These are phyloP conservation scores for Onychorhynchus coronatus DNA, from an alignment of 2,113 vertebrate genomes.

Conservation along the genomic window DNA sequence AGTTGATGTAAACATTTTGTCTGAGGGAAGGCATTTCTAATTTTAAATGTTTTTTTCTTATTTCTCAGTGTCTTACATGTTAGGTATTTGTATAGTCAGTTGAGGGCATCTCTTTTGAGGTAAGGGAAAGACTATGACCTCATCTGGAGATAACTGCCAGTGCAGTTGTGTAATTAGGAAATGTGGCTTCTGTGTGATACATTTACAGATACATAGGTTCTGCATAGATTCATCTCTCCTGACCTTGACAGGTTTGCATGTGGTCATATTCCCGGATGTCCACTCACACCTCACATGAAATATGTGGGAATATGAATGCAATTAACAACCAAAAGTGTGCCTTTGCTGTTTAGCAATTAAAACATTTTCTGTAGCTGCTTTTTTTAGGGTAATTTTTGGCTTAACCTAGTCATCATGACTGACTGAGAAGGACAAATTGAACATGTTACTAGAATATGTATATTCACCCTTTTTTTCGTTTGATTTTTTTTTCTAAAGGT, in stretches of 20 bases:
- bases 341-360: not conserved
- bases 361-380: not conserved
- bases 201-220: not conserved
- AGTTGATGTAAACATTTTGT: not conserved
- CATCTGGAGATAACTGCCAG: not conserved
- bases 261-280: not conserved
- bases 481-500: constrained; percentile 74
- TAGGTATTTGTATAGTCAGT: not conserved
- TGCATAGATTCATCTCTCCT: not conserved
- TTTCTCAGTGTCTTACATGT: not conserved
- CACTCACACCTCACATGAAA: not conserved
- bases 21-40: not conserved
- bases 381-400: not conserved
- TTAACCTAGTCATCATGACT: not conserved
- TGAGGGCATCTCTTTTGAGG: not conserved
- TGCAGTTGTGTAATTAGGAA: not conserved
- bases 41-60: not conserved
- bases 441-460: not conserved
- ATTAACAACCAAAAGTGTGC: not conserved
- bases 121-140: not conserved
- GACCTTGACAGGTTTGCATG: not conserved
- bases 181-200: not conserved
- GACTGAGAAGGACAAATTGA: not conserved
- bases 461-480: not conserved
- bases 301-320: not conserved